Base-by-base conservation (phyloP, 1,140 invertebrate genomes). In the Zaprionus ghesquierei region DNA sequence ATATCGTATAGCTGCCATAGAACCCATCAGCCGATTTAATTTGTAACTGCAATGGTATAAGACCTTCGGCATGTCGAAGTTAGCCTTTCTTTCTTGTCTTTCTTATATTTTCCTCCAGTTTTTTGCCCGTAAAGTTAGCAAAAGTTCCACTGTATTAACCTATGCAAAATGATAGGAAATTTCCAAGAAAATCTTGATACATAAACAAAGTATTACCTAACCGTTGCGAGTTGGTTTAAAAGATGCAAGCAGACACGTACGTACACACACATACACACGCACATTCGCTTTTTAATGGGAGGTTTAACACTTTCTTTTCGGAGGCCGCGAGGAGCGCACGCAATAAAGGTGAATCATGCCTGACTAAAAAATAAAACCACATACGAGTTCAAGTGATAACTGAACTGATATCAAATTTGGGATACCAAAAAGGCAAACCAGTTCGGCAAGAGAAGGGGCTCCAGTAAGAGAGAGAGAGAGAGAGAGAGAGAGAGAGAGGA, bases 251-350 rank as follows among this genome's bases (percentile, higher is more conserved):
- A 41, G 13, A 31, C 20, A 55, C 50, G 4, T n/a, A n/a, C n/a
- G n/a, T n/a, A n/a, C 18, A 38, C 31, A 71, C 23, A 35, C 35
- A 51, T 13, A 54, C 15, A 41, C 35, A 29, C 9, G 33, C 18
- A 54, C 31, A 27, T 18, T 35, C 13, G 5, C 29, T 23, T 53
- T 38, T 23, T n/a, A n/a, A 46, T 49, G 18, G 18, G 51, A 55
- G 59, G 59, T 46, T 61, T 62, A 84, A 73, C 82, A 86, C 82
- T 86, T 86, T 86, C 81, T 87, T 87, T 86, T 86, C 62, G 35
- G 35, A 15, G 51, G 13, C 18, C 13, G 31, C 33, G 18, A 33
- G 54, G 23, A 69, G 31, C 53, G 38, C n/a, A 25, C 61, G 58
- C 77, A 27, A 60, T 38, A 18, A 33, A 62, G 64, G 59, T 86